Evolutionary conservation across 2,888 invertebrate species (phyloP).

Genomic region (Chrysodeixis includens): DNA sequence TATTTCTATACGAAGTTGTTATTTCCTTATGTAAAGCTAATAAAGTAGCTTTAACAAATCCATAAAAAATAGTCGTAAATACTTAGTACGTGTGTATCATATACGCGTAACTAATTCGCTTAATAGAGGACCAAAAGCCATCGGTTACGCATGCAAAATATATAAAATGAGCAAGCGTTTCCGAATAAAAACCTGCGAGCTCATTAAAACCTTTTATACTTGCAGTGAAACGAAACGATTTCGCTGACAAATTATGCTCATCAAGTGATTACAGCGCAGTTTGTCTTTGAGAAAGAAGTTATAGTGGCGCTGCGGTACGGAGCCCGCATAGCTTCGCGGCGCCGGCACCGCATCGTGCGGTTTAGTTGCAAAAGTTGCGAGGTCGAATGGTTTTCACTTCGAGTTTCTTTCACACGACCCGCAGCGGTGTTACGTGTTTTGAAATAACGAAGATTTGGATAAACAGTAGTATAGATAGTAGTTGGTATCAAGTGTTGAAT

Average conservation of each 20-base stretch:
- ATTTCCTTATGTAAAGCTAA: too few relatives aligned
- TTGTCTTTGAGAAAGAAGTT: slow-evolving; percentile 5
- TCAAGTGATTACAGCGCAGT: slow-evolving; percentile 9
- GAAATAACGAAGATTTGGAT: too few relatives aligned
- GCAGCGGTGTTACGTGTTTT: too few relatives aligned
- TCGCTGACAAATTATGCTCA: slow-evolving; percentile 7
- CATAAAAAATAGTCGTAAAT: too few relatives aligned
- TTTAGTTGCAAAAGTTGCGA: slow-evolving; percentile 7
- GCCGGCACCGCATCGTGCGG: neutral
- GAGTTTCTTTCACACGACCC: neutral
- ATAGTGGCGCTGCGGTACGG: slow-evolving; percentile 2
- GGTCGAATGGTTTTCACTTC: neutral
- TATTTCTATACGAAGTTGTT: too few relatives aligned
- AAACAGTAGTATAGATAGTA: too few relatives aligned
- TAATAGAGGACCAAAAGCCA: too few relatives aligned
- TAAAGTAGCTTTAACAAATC: too few relatives aligned
- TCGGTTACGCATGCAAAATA: neutral
- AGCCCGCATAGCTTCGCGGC: slow-evolving; percentile 4
- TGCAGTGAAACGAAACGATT: neutral
- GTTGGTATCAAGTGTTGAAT: too few relatives aligned
- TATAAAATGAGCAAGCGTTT: neutral
- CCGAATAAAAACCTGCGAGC: neutral
- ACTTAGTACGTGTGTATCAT: too few relatives aligned
- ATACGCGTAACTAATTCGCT: too few relatives aligned
- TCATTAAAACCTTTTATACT: neutral